Percentiles rank a stretch among this genome's conserved stretches.
phyloP scores from a whole-genome alignment of 2,797 vertebrate genomes.

The Protonibea diacanthus region DNA sequence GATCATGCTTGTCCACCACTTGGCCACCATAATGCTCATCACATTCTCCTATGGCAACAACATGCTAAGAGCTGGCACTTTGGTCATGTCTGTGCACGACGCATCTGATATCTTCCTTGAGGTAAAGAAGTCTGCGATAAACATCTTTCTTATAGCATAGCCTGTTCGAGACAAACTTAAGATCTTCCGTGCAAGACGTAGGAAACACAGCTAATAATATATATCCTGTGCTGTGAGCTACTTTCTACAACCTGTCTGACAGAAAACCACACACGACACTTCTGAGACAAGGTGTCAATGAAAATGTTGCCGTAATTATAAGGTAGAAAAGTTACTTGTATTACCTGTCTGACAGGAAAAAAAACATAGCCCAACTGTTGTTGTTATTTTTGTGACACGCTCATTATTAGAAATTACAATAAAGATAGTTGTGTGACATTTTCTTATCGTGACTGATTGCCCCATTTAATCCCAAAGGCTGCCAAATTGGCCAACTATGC shows the following conservation, averaged over 20 bases:
- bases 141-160: not conserved
- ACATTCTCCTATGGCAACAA: slow-evolving; percentile 96
- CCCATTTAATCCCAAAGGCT: slow-evolving; percentile 83
- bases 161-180: not conserved
- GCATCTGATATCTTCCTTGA: slow-evolving; percentile 94
- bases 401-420: not conserved
- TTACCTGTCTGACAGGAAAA: slow-evolving; percentile 3
- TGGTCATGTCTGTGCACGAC: slow-evolving; percentile 95
- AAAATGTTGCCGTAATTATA: not conserved
- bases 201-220: not conserved
- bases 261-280: not conserved
- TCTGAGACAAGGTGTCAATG: not conserved
- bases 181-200: not conserved
- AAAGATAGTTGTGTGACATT: slow-evolving; percentile 11
- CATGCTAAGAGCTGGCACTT: slow-evolving; percentile 93
- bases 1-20: slow-evolving; percentile 97
- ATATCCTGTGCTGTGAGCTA: not conserved
- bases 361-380: not conserved
- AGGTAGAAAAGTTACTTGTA: not conserved
- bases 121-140: slow-evolving; percentile 81
- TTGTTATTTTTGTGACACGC: not conserved
- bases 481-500: slow-evolving; percentile 98
- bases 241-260: slow-evolving; percentile 7
- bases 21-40: slow-evolving; percentile 92
- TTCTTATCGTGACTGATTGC: slow-evolving; percentile 24